Base-by-base conservation (phyloP, 1,140 invertebrate genomes). In the Dendrolimus kikuchii region DNA sequence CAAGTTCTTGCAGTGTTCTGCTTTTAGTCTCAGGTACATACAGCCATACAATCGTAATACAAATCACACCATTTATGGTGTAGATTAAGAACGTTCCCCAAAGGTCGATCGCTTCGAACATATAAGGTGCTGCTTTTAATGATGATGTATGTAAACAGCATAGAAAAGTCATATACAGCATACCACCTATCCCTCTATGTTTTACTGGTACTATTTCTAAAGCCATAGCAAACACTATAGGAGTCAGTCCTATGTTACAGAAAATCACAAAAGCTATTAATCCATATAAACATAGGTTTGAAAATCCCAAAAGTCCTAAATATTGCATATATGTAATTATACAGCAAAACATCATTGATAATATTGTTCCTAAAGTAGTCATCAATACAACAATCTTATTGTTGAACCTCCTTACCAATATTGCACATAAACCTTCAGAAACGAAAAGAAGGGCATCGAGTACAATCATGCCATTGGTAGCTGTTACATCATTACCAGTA, bases 151-250 rank as follows among this genome's bases (percentile, higher is more conserved):
- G 57, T 4, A 55, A 23, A 2, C 47, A 5, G 7, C 52, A 51
- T 5, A 38, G 43, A 23, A 47, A 43, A 5, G 55, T 41, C 2
- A 59, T 41, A 47, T 51, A 59, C 10, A 59, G 10, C 41, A 45
- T 41, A 0, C 57, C 57, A 0, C 52, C 52, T n/a, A 55, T 6
- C 0, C 57, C 53, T 47, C 57, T 55, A 40, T 55, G 41, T 41
- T 59, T 59, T 0, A 59, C 52, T 3, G 57, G 57, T 49, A 59
- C 52, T 40, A 59, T 37, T 40, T 55, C 57, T 6, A 45, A 45
- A 37, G 57, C 7, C 36, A 55, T 44, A 9, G 43, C 37, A 44
- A 51, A 59, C 0, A 41, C 37, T n/a, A 55, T 38, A 7, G 52
- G 23, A 23, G 10, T 41, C 7, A 50, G 7, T 4, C 57, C 57